Conservation (phyloP, 2,888 invertebrate species). For the Athripsodes cinereus region DNA sequence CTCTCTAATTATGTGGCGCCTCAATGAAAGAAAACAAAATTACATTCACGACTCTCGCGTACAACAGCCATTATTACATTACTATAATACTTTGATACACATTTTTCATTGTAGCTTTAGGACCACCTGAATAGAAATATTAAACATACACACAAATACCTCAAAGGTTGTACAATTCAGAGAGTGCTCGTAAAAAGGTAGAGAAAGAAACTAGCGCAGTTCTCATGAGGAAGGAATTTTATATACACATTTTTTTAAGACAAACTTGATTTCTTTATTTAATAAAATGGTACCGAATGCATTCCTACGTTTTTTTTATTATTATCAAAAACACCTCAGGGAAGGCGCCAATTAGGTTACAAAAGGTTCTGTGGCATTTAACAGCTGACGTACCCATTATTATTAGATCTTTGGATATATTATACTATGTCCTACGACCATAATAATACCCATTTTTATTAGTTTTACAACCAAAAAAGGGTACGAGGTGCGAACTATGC, state of each 20-base stretch:
- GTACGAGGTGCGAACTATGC: not conserved
- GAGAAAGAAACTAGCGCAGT: not conserved
- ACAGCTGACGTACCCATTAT: slow-evolving; percentile 2
- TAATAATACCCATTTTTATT: not conserved
- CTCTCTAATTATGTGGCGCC: not conserved
- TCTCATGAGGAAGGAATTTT: not conserved
- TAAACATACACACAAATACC: not conserved
- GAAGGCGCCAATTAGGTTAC: slow-evolving; percentile 2
- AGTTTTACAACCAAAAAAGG: not conserved
- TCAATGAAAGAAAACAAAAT: not conserved
- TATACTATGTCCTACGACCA: not conserved
- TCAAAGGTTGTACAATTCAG: not conserved
- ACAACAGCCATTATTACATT: not conserved
- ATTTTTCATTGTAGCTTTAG: not conserved
- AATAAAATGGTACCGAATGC: not conserved
- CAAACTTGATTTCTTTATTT: not conserved
- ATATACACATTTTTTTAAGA: too few relatives aligned
- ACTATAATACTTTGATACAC: not conserved
- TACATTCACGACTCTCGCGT: not conserved
- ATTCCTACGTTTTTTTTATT: slow-evolving; percentile 1
- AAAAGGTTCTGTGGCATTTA: not conserved
- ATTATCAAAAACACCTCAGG: not conserved
- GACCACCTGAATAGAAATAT: not conserved
- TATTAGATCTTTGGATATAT: not conserved
- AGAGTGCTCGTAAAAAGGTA: not conserved